phyloP scores from a whole-genome alignment of 2,888 invertebrate species.

The Cephalotes varians region DNA sequence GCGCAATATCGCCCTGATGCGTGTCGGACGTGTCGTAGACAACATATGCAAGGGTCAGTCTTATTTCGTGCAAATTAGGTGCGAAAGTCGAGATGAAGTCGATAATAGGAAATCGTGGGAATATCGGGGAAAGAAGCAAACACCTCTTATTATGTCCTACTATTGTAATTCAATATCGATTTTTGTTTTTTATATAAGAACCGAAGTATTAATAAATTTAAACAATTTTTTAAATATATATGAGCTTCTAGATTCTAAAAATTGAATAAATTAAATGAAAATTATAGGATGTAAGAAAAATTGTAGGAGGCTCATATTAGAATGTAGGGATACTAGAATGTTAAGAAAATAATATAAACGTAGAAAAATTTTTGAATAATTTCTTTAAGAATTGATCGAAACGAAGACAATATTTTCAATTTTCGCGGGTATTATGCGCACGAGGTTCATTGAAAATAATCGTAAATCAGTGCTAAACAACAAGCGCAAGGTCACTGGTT shows the following conservation, averaged over 20 bases:
- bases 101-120: background rate
- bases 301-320: background rate
- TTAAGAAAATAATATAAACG: background rate
- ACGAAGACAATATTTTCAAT: background rate
- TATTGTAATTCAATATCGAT: background rate
- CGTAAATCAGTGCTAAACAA: slow-evolving; percentile 73
- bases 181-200: background rate
- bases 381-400: slow-evolving; percentile 13
- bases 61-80: slow-evolving; percentile 46
- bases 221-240: background rate
- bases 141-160: background rate
- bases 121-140: background rate
- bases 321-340: background rate
- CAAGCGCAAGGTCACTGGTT: slow-evolving; percentile 68
- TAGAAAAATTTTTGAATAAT: background rate
- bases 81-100: slow-evolving; percentile 44
- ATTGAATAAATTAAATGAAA: background rate
- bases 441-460: slow-evolving; percentile 64
- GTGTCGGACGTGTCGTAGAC: slow-evolving; percentile 41
- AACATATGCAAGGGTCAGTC: slow-evolving; percentile 25
- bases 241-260: background rate
- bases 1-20: slow-evolving; percentile 57
- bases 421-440: background rate
- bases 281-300: background rate
- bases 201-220: background rate